A percentile compares a stretch with the other conserved stretches of the same genome.
phyloP scores from a whole-genome alignment of 2,113 vertebrate genomes.

The Lycocorax pyrrhopterus region DNA sequence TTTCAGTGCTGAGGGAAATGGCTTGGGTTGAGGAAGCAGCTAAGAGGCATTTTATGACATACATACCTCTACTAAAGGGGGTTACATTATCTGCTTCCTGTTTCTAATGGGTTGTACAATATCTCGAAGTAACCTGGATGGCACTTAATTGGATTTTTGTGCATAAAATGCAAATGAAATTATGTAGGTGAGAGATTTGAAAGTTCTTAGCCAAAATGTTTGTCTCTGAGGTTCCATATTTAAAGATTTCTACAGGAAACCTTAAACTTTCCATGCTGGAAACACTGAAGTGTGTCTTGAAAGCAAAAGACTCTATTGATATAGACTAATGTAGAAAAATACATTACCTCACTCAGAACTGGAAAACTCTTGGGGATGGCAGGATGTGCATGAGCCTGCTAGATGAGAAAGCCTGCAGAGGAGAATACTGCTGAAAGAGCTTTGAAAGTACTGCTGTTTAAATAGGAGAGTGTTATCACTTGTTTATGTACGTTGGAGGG shows the following conservation, averaged over 20 bases:
- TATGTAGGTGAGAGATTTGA: background rate
- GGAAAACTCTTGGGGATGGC: background rate
- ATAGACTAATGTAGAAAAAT: conserved; percentile 3
- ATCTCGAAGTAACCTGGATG: background rate
- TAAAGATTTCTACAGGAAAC: background rate
- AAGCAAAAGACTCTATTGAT: background rate
- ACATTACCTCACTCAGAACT: conserved; percentile 32
- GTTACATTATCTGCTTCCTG: background rate
- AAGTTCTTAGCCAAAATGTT: conserved; percentile 2
- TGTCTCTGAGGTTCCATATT: background rate
- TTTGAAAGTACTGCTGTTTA: background rate
- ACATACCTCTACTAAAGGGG: background rate
- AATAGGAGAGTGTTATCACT: background rate
- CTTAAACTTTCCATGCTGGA: background rate
- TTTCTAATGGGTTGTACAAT: background rate
- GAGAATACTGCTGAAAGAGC: background rate
- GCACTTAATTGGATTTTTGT: background rate
- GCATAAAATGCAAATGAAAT: conserved; percentile 19
- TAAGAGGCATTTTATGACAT: background rate
- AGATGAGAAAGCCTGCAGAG: conserved; percentile 10
- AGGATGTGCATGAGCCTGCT: background rate
- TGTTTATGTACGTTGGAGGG: background rate
- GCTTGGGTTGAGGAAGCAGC: background rate
- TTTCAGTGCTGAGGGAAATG: background rate
- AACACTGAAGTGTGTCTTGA: background rate